A percentile compares a stretch with the other conserved stretches of the same genome.
Conservation (phyloP, 2,888 invertebrate species). For the Hypercompe scribonia region DNA sequence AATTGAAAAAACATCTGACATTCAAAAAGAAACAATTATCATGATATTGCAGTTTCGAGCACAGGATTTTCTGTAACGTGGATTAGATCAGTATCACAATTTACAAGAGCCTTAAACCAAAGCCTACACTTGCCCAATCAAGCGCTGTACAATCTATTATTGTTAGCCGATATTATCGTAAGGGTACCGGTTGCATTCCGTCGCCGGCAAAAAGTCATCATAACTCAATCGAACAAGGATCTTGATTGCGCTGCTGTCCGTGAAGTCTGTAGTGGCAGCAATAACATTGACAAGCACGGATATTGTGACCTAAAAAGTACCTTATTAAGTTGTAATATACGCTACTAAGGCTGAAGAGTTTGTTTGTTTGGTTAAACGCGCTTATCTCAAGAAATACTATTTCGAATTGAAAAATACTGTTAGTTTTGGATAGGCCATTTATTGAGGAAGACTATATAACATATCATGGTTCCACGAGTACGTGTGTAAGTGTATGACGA, state of each 20-base stretch:
- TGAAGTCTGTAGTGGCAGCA: conserved; percentile 41
- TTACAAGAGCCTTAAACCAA: conserved; percentile 22
- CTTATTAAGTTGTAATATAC: neutral
- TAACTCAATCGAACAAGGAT: conserved; percentile 66
- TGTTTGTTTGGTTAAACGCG: neutral
- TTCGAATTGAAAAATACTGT: no score
- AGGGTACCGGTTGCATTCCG: conserved; percentile 54
- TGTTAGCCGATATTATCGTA: conserved; percentile 45
- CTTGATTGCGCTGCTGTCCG: conserved; percentile 60
- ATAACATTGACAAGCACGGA: conserved; percentile 4
- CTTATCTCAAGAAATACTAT: no score
- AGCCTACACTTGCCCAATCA: conserved; percentile 34
- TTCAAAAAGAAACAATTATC: neutral
- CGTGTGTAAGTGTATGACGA: no score
- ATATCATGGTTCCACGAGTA: no score
- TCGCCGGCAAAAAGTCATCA: conserved; percentile 56
- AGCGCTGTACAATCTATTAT: conserved; percentile 44
- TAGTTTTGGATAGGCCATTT: no score
- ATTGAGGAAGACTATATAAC: no score
- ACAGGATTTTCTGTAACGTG: conserved; percentile 17
- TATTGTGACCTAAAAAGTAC: neutral
- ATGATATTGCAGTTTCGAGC: conserved; percentile 3
- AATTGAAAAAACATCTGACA: neutral
- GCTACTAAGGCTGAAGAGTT: no score
- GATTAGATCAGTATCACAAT: conserved; percentile 25